Evolutionary conservation across 1,140 invertebrate genomes (phyloP).

Genomic region (Drosophila nigrodunni): DNA sequence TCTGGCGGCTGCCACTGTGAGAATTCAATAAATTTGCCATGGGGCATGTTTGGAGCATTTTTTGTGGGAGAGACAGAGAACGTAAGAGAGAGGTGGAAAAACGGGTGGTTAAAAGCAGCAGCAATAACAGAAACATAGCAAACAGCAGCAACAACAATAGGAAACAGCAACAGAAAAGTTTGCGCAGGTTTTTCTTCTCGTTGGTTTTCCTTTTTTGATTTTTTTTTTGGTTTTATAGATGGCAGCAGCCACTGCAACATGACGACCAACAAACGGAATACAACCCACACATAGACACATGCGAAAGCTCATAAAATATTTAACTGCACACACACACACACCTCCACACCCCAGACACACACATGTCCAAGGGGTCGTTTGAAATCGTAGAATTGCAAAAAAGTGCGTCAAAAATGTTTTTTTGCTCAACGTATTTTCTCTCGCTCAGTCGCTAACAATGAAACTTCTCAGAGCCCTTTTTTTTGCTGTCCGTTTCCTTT

Average conservation of each 20-base stretch:
- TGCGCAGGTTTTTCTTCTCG: slow-evolving; percentile 45
- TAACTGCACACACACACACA: slow-evolving; percentile 28
- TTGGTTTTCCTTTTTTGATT: slow-evolving; percentile 2
- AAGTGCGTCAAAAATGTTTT: slow-evolving; percentile 57
- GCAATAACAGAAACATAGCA: slow-evolving; percentile 53
- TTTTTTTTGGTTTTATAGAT: slow-evolving; percentile 21
- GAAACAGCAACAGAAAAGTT: slow-evolving; percentile 57
- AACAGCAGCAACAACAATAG: slow-evolving; percentile 39
- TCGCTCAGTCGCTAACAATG: slow-evolving; percentile 56
- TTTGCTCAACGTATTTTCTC: slow-evolving; percentile 18
- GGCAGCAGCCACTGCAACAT: slow-evolving; percentile 41
- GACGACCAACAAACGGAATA: slow-evolving; percentile 58
- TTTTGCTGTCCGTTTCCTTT: slow-evolving; percentile 35
- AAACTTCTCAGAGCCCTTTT: slow-evolving; percentile 31
- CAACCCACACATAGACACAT: slow-evolving; percentile 30
- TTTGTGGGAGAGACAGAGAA: neutral
- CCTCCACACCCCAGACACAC: slow-evolving; percentile 1
- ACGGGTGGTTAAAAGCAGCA: slow-evolving; percentile 3
- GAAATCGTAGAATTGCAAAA: slow-evolving; percentile 45
- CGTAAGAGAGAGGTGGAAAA: neutral
- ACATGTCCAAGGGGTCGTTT: slow-evolving; percentile 30
- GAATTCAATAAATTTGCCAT: slow-evolving; percentile 76
- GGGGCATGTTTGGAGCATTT: slow-evolving; percentile 44
- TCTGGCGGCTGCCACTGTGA: slow-evolving; percentile 57
- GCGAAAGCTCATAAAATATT: slow-evolving; percentile 52